These are phyloP conservation scores for Gymnogyps californianus DNA, from an alignment of 2,113 vertebrate genomes.

Conservation along the genomic window DNA sequence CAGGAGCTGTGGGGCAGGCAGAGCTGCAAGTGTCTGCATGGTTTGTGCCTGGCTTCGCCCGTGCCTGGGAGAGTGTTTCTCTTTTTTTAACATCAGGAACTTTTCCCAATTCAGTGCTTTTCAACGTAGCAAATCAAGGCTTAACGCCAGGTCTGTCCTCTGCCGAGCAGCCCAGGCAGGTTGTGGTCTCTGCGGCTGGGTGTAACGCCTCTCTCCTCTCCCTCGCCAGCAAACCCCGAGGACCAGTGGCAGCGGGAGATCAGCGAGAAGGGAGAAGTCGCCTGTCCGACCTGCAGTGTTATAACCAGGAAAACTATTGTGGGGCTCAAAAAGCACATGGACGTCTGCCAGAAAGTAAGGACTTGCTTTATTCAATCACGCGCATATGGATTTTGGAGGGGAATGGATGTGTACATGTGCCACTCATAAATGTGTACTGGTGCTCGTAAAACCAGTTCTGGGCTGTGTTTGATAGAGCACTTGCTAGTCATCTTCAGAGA, in stretches of 20 bases:
- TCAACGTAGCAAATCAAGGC: background rate
- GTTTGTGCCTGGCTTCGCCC: background rate
- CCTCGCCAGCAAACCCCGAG: conserved; percentile 74
- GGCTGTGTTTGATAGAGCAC: background rate
- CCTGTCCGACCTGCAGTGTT: conserved; percentile 89
- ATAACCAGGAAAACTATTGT: conserved; percentile 90
- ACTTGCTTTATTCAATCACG: background rate
- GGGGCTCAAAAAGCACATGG: conserved; percentile 97
- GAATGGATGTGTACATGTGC: background rate
- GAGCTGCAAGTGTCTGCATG: background rate
- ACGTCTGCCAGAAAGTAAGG: conserved; percentile 94
- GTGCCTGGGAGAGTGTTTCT: background rate
- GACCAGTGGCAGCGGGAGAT: conserved; percentile 88
- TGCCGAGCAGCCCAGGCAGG: background rate
- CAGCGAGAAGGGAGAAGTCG: conserved; percentile 87
- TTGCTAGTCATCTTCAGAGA: background rate
- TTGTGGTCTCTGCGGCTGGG: background rate
- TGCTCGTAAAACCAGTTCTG: background rate
- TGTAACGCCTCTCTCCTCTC: background rate
- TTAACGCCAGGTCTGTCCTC: background rate
- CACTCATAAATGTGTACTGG: background rate
- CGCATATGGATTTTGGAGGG: background rate
- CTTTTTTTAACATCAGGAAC: background rate
- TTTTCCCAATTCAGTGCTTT: background rate
- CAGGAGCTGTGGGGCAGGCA: background rate